A percentile compares a stretch with the other conserved stretches of the same genome.
Evolutionary conservation across 2,797 vertebrate genomes (phyloP).

Genomic region (Dipus sagitta): DNA sequence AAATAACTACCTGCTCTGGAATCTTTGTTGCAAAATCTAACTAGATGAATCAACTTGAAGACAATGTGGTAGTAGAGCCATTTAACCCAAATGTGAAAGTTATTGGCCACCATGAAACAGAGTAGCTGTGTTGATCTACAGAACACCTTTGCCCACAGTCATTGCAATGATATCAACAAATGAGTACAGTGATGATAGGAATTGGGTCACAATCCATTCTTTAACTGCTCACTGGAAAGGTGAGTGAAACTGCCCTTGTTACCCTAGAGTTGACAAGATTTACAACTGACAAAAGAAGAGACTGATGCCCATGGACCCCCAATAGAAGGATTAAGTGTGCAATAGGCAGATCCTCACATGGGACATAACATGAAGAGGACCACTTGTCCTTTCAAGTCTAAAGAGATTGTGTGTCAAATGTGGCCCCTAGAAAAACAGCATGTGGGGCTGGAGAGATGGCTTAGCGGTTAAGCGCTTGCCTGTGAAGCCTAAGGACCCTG

Average conservation of each 20-base stretch:
- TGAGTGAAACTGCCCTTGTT: neutral
- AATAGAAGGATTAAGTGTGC: neutral
- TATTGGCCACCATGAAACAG: neutral
- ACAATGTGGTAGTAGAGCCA: neutral
- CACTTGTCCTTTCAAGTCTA: neutral
- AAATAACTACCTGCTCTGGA: neutral
- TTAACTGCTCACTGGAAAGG: conserved; percentile 26
- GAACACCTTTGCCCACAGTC: neutral
- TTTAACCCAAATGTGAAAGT: neutral
- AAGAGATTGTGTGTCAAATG: neutral
- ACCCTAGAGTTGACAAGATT: conserved; percentile 27
- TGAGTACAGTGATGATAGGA: neutral
- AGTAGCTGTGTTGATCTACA: neutral
- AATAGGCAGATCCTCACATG: neutral
- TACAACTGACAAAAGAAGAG: neutral
- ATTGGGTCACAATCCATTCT: conserved; percentile 10
- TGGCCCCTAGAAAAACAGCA: neutral
- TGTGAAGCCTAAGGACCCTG: no score
- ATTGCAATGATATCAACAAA: neutral
- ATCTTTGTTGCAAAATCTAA: neutral
- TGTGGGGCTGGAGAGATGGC: no score
- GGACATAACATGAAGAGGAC: neutral
- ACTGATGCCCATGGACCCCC: neutral
- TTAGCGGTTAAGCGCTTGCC: no score
- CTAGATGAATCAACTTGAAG: neutral